phyloP scores from a whole-genome alignment of 2,888 invertebrate genomes.

The Volucella inflata region DNA sequence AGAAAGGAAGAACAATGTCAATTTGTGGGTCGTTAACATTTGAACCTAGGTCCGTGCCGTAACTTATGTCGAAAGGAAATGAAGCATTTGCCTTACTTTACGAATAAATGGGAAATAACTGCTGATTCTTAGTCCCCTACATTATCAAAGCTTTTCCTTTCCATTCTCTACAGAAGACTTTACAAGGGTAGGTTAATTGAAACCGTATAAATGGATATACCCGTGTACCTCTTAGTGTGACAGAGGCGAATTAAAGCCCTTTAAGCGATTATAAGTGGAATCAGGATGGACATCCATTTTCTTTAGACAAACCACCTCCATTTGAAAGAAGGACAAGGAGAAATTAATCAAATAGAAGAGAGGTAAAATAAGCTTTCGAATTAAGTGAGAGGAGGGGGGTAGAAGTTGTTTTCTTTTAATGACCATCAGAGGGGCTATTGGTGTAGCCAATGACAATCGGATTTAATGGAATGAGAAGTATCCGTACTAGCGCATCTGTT shows the following conservation, averaged over 20 bases:
- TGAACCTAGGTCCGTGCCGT: conserved; percentile 49
- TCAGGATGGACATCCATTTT: conserved; percentile 44
- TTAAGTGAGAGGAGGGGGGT: neutral
- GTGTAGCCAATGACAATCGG: conserved; percentile 49
- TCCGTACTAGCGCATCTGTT: too few species aligned
- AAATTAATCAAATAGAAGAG: neutral
- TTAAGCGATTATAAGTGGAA: conserved; percentile 47
- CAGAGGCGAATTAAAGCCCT: conserved; percentile 53
- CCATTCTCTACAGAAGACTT: conserved; percentile 25
- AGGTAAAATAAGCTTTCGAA: too few species aligned
- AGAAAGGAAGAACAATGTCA: conserved; percentile 3
- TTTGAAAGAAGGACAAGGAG: neutral
- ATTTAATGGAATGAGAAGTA: conserved; percentile 25
- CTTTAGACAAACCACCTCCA: conserved; percentile 28
- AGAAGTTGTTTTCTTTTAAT: conserved; percentile 15
- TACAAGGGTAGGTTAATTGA: conserved; percentile 62
- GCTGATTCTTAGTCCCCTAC: conserved; percentile 1
- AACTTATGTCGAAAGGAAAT: neutral
- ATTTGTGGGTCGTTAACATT: conserved; percentile 69
- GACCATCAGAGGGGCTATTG: conserved; percentile 39
- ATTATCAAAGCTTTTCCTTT: conserved; percentile 23
- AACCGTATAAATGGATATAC: conserved; percentile 43
- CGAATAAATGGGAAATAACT: neutral
- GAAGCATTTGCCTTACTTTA: neutral
- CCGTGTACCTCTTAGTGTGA: conserved; percentile 28